These are phyloP conservation scores for Syrrhaptes paradoxus DNA, from an alignment of 2,113 vertebrate genomes.

Conservation along the genomic window DNA sequence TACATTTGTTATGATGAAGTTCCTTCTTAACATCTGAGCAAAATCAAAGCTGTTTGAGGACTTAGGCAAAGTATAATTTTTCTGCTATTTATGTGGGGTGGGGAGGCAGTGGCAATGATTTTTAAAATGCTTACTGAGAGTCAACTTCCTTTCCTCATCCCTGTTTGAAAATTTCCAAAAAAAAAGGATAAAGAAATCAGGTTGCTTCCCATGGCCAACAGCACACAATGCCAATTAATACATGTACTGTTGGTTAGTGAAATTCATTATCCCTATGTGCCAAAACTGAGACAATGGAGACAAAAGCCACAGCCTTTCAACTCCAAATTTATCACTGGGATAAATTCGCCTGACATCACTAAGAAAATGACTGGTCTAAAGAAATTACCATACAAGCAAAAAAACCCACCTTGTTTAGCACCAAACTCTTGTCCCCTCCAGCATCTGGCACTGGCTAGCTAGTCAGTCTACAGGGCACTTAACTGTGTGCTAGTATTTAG, in stretches of 20 bases:
- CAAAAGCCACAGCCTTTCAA: constrained; percentile 22
- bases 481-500: not conserved
- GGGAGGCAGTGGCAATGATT: not conserved
- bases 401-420: not conserved
- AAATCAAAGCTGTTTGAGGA: constrained; percentile 38
- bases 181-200: constrained; percentile 7
- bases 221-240: not conserved
- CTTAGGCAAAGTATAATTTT: not conserved
- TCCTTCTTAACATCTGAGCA: constrained; percentile 16
- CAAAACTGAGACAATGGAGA: not conserved
- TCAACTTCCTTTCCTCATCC: constrained; percentile 45
- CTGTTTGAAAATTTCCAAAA: constrained; percentile 37
- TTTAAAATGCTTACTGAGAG: constrained; percentile 13
- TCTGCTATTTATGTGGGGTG: constrained; percentile 18
- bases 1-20: not conserved
- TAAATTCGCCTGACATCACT: not conserved
- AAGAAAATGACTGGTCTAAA: not conserved
- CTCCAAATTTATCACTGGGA: not conserved
- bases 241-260: not conserved
- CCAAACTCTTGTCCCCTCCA: not conserved
- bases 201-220: constrained; percentile 47
- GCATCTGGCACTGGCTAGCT: not conserved
- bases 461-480: not conserved
- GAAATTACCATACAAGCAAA: not conserved
- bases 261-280: not conserved